Conservation (phyloP, 2,797 vertebrate species). For the Otolemur crassicaudatus region DNA sequence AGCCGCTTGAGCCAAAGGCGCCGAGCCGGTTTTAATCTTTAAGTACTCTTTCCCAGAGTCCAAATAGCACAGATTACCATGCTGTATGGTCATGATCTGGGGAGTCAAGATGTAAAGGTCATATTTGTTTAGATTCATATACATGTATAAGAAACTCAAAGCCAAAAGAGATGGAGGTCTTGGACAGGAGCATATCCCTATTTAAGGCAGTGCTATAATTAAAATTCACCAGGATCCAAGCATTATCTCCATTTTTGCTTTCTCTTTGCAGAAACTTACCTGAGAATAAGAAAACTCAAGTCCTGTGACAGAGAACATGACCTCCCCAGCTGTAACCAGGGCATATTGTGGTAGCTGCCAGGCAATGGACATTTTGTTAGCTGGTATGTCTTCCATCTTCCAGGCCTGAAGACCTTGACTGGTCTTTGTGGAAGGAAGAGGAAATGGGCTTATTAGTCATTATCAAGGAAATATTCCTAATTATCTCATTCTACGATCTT, state of each 20-base stretch:
- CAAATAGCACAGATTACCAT: neutral
- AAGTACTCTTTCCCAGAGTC: neutral
- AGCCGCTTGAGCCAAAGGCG: too few species aligned
- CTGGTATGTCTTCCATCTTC: slow-evolving; percentile 91
- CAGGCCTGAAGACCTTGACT: slow-evolving; percentile 58
- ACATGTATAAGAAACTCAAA: neutral
- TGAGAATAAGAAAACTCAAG: slow-evolving; percentile 99
- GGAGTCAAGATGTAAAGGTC: neutral
- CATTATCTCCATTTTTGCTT: neutral
- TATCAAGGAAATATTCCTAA: slow-evolving; percentile 13
- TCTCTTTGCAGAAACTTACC: slow-evolving; percentile 84
- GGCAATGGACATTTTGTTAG: slow-evolving; percentile 93
- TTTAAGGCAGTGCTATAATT: neutral
- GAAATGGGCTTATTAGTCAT: slow-evolving; percentile 36
- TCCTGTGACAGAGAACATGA: slow-evolving; percentile 98
- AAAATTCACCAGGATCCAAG: neutral
- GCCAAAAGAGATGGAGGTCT: neutral
- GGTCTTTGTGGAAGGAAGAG: slow-evolving; percentile 83
- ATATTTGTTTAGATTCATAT: neutral
- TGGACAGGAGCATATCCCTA: neutral
- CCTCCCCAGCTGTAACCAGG: slow-evolving; percentile 94
- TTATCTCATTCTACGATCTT: neutral
- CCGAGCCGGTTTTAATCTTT: slow-evolving; percentile 19
- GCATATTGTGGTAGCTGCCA: slow-evolving; percentile 97
- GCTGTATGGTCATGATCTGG: neutral